Evolutionary conservation across 2,113 vertebrate species (phyloP).

Genomic region (Xiphias gladius): DNA sequence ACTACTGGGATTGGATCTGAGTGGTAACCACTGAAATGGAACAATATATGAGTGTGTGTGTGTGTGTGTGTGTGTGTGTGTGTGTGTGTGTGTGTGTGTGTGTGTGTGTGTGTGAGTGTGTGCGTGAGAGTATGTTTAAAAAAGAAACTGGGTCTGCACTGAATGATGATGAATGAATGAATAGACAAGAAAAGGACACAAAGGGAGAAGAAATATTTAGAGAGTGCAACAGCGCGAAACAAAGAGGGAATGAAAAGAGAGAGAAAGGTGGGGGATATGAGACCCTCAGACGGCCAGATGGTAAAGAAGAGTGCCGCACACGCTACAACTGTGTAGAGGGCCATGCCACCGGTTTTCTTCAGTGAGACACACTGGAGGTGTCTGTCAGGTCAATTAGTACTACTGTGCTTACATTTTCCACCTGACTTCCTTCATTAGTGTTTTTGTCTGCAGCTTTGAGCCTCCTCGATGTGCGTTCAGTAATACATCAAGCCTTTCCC

Average conservation of each 20-base stretch:
- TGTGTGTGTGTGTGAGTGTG: neutral
- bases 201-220: slow-evolving; percentile 40
- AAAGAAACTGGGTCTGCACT: slow-evolving; percentile 50
- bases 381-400: slow-evolving; percentile 83
- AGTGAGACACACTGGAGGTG: slow-evolving; percentile 63
- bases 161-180: slow-evolving; percentile 60
- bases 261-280: neutral
- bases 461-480: slow-evolving; percentile 26
- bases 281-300: slow-evolving; percentile 25
- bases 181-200: slow-evolving; percentile 34
- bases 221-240: slow-evolving; percentile 12
- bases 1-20: slow-evolving; percentile 68
- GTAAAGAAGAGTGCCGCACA: neutral
- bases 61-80: neutral
- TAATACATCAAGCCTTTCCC: slow-evolving; percentile 22
- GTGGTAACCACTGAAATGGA: slow-evolving; percentile 71
- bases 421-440: slow-evolving; percentile 78
- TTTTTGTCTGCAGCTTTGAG: slow-evolving; percentile 63
- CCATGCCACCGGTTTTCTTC: slow-evolving; percentile 54
- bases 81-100: neutral
- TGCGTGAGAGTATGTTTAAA: slow-evolving; percentile 35
- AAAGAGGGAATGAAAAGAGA: neutral
- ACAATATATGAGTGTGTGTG: slow-evolving; percentile 2
- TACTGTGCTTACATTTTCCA: slow-evolving; percentile 76
- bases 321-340: slow-evolving; percentile 12